These are phyloP conservation scores for Danionella cerebrum DNA, from an alignment of 2,113 vertebrate species.

Conservation along the genomic window DNA sequence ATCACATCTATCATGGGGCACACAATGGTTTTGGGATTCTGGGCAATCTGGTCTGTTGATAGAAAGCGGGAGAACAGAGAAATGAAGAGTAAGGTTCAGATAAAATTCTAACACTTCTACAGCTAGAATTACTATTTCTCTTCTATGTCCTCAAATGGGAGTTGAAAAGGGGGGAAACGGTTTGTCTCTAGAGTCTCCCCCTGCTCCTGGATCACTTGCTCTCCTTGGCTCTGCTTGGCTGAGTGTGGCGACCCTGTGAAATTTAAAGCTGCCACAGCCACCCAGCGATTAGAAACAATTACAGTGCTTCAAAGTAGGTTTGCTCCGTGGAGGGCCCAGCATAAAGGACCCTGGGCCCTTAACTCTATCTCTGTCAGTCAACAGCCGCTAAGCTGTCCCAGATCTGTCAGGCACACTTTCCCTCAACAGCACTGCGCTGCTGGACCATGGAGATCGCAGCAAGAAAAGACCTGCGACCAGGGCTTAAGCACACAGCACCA, in stretches of 20 bases:
- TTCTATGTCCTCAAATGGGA: neutral
- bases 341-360: slow-evolving; percentile 7
- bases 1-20: slow-evolving; percentile 92
- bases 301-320: slow-evolving; percentile 60
- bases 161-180: neutral
- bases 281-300: slow-evolving; percentile 70
- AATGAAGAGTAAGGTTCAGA: neutral
- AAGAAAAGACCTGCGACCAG: neutral
- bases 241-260: slow-evolving; percentile 39
- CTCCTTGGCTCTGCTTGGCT: slow-evolving; percentile 35
- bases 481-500: neutral
- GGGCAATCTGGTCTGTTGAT: slow-evolving; percentile 79
- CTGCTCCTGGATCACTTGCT: slow-evolving; percentile 37
- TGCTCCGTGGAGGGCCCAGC: slow-evolving; percentile 57
- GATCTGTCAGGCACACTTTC: slow-evolving; percentile 63
- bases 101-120: neutral
- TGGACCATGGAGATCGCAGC: slow-evolving; percentile 20
- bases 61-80: neutral
- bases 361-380: slow-evolving; percentile 54
- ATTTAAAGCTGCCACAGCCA: slow-evolving; percentile 46
- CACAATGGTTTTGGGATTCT: slow-evolving; percentile 84
- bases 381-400: slow-evolving; percentile 60
- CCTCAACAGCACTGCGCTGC: slow-evolving; percentile 18
- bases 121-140: too few relatives aligned
- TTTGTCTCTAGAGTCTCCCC: slow-evolving; percentile 15